Percentiles rank a stretch among this genome's conserved stretches.
Conservation (phyloP, 1,140 invertebrate species). For the Heterodera schachtii region DNA sequence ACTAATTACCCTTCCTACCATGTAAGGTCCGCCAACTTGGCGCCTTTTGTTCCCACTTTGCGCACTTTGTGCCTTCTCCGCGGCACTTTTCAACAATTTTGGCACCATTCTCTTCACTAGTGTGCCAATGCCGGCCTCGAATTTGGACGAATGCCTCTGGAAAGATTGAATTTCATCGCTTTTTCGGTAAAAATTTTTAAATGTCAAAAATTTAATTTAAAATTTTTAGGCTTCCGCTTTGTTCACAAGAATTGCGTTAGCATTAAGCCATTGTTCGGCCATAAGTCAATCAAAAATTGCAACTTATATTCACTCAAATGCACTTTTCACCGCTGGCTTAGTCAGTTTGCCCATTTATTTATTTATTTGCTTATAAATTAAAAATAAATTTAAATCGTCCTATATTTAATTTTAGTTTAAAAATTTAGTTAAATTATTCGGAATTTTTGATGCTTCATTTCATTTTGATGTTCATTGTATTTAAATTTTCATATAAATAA, state of each 20-base stretch:
- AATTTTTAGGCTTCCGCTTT: not conserved
- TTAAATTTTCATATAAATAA: too few species aligned
- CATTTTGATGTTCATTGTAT: too few species aligned
- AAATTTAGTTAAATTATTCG: too few species aligned
- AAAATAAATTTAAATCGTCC: not conserved
- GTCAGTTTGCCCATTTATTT: not conserved
- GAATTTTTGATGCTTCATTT: too few species aligned
- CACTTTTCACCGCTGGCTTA: slow-evolving; percentile 13
- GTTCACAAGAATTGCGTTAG: not conserved
- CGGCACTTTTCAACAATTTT: not conserved
- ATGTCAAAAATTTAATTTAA: not conserved
- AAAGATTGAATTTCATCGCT: not conserved
- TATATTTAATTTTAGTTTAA: not conserved
- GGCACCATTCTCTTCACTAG: not conserved
- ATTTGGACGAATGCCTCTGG: not conserved
- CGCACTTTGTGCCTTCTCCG: not conserved
- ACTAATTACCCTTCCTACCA: not conserved
- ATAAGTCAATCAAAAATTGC: not conserved
- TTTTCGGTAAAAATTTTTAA: not conserved
- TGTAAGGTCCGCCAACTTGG: not conserved
- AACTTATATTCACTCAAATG: slow-evolving; percentile 4
- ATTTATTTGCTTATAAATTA: not conserved
- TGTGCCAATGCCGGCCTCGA: not conserved
- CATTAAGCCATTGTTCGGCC: not conserved
- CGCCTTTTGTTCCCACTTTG: not conserved